Conservation (phyloP, 1,140 invertebrate genomes). For the Drosophila seguyi region DNA sequence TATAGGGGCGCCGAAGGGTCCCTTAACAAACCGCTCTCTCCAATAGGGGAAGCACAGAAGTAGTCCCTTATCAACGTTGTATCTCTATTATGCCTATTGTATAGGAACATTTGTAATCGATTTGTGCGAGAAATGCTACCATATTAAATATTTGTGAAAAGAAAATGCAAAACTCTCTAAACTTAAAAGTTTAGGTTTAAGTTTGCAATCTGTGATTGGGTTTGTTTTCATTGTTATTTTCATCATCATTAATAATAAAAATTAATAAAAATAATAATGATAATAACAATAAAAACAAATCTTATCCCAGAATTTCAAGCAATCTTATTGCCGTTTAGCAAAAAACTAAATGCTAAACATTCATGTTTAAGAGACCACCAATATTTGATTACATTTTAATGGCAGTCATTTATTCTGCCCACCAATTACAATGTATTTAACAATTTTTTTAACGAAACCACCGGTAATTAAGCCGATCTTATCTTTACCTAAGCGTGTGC, state of each 20-base stretch:
- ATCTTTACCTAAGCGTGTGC: background rate
- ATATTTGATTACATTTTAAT: background rate
- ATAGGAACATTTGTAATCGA: background rate
- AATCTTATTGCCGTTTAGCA: background rate
- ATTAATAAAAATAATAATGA: too few species aligned
- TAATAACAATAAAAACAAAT: background rate
- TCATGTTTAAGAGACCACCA: background rate
- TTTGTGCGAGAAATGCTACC: background rate
- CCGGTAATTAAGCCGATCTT: background rate
- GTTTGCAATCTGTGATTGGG: too few species aligned
- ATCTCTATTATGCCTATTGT: constrained; percentile 24
- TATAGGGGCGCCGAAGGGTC: constrained; percentile 6
- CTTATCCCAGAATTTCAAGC: too few species aligned
- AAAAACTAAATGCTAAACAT: background rate
- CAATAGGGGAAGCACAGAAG: background rate
- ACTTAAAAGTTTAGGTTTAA: too few species aligned
- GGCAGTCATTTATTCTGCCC: background rate
- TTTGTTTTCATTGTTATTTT: too few species aligned
- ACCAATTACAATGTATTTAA: background rate
- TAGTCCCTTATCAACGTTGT: background rate
- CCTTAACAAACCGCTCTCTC: background rate
- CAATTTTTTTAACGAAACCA: background rate
- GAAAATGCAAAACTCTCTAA: background rate
- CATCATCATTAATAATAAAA: too few species aligned
- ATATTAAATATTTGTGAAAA: background rate